Percentiles rank a stretch among this genome's conserved stretches.
Conservation (phyloP, 2,888 invertebrate genomes). For the Penaeus monodon region DNA sequence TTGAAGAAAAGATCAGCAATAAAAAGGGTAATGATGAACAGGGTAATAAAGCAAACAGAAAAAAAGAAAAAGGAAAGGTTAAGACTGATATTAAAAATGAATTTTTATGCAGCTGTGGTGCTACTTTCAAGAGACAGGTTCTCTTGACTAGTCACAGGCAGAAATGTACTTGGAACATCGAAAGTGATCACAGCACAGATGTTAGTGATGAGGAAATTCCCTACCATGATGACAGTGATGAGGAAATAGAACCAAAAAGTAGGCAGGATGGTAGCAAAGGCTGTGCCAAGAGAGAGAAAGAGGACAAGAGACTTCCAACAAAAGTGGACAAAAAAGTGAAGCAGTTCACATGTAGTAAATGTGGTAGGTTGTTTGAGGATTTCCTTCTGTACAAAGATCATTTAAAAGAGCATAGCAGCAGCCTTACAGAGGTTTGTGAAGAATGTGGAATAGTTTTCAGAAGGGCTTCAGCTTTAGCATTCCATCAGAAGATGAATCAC, state of each 20-base stretch:
- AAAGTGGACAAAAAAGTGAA: neutral
- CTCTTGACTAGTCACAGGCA: neutral
- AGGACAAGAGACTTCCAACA: neutral
- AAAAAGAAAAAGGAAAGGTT: neutral
- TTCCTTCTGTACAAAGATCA: slow-evolving; percentile 8
- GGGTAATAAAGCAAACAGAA: neutral
- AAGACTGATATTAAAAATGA: neutral
- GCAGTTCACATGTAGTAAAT: slow-evolving; percentile 20
- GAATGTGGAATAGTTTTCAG: slow-evolving; percentile 34
- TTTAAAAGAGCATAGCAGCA: neutral
- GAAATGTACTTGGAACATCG: neutral
- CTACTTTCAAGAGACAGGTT: neutral
- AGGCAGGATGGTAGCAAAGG: neutral
- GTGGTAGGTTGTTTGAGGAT: neutral
- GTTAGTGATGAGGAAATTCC: neutral
- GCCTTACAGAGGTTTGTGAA: slow-evolving; percentile 26
- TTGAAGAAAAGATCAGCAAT: too few relatives aligned
- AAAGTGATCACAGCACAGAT: too few relatives aligned
- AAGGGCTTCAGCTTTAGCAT: slow-evolving; percentile 42
- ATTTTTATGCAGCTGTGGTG: neutral
- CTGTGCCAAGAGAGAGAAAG: neutral
- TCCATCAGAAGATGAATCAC: slow-evolving; percentile 43
- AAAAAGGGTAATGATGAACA: neutral
- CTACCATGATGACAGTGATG: neutral
- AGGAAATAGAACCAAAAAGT: neutral